Percentiles rank a stretch among this genome's conserved stretches.
phyloP scores from a whole-genome alignment of 2,113 vertebrate genomes.

The Nycticebus coucang region DNA sequence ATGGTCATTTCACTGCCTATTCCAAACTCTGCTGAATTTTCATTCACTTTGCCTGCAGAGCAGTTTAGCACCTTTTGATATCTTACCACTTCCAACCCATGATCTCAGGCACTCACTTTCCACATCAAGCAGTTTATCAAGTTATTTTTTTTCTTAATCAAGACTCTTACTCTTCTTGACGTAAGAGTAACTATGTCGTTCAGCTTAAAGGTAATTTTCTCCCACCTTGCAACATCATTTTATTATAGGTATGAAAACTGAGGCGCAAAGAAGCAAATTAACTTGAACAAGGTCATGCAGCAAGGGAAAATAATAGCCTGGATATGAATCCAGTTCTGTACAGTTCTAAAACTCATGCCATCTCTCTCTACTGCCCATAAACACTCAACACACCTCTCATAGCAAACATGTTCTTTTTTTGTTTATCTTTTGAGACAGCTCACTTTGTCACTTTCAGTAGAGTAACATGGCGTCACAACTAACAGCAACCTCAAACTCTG shows the following conservation, averaged over 20 bases:
- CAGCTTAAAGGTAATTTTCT: neutral
- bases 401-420: neutral
- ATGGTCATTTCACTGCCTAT: neutral
- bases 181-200: neutral
- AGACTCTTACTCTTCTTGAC: neutral
- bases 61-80: neutral
- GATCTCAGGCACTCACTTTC: neutral
- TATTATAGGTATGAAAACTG: neutral
- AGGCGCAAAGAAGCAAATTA: neutral
- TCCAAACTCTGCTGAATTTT: neutral
- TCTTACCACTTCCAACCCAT: neutral
- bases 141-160: neutral
- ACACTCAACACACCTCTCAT: neutral
- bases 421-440: too few relatives aligned
- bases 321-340: neutral
- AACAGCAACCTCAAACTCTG: too few relatives aligned
- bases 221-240: neutral
- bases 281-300: neutral
- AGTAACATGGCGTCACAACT: too few relatives aligned
- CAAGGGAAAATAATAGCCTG: neutral
- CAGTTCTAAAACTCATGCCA: neutral
- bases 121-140: neutral
- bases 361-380: neutral
- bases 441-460: too few relatives aligned
- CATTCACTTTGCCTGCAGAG: neutral